Evolutionary conservation across 2,888 invertebrate genomes (phyloP).

Genomic region (Peribatodes rhomboidaria): DNA sequence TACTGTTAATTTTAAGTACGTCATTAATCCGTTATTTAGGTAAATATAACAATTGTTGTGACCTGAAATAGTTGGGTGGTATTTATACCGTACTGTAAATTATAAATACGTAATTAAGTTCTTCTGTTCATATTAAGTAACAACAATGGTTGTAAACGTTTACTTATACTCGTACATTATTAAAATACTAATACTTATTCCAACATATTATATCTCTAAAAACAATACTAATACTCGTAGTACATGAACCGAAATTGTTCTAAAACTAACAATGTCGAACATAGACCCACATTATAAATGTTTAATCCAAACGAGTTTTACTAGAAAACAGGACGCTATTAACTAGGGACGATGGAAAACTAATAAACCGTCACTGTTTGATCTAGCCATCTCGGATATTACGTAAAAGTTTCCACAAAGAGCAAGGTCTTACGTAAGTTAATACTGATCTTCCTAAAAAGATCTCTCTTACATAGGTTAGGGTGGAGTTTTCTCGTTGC

Average conservation of each 20-base stretch:
- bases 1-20: no score
- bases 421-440: not conserved
- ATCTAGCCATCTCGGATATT: not conserved
- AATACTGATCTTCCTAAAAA: constrained; percentile 15
- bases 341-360: not conserved
- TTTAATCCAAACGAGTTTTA: constrained; percentile 1
- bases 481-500: constrained; percentile 38
- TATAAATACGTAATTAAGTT: no score
- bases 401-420: not conserved
- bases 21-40: no score
- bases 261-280: not conserved
- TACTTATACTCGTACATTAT: no score
- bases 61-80: no score
- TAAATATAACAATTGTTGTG: no score
- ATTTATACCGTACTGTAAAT: no score
- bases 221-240: no score
- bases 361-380: not conserved
- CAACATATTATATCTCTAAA: not conserved
- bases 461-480: constrained; percentile 25
- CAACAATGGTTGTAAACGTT: no score
- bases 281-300: not conserved
- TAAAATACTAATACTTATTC: not conserved
- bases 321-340: not conserved
- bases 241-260: not conserved
- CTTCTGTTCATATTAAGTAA: no score